Evolutionary conservation across 2,888 invertebrate species (phyloP).

Genomic region (Drosophila borealis): DNA sequence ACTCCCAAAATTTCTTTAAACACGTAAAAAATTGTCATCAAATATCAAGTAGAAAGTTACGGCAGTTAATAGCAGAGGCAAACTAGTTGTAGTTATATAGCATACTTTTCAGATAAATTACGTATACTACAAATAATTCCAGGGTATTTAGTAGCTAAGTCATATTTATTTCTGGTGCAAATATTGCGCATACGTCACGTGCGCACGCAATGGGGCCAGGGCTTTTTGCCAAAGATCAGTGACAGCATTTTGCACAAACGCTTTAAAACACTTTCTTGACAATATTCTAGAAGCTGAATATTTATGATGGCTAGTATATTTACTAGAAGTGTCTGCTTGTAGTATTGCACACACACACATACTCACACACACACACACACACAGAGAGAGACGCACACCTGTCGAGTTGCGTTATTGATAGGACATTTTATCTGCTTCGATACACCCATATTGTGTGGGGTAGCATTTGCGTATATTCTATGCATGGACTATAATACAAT

Average conservation of each 20-base stretch:
- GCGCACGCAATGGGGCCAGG: conserved; percentile 37
- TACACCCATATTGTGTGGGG: conserved; percentile 46
- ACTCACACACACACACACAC: conserved; percentile 7
- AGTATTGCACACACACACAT: not conserved
- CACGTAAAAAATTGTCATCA: too few species aligned
- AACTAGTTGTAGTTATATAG: conserved; percentile 17
- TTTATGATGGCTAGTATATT: not conserved
- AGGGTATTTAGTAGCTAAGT: conserved; percentile 32
- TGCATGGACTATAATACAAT: conserved; percentile 12
- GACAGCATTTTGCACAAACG: conserved; percentile 10
- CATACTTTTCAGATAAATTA: conserved; percentile 46
- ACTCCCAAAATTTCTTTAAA: too few species aligned
- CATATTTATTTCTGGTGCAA: not conserved
- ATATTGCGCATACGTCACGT: conserved; percentile 47
- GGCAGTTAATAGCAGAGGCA: not conserved
- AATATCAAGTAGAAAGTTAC: too few species aligned
- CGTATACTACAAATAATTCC: not conserved
- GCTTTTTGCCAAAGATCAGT: conserved; percentile 42
- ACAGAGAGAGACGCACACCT: conserved; percentile 10
- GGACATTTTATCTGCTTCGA: conserved; percentile 40
- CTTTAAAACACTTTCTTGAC: not conserved
- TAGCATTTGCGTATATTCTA: conserved; percentile 3
- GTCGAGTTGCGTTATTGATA: conserved; percentile 38
- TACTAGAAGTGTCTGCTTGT: conserved; percentile 1
- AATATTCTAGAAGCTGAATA: not conserved